Conservation (phyloP, 2,113 vertebrate genomes). For the Oncorhynchus clarkii region DNA sequence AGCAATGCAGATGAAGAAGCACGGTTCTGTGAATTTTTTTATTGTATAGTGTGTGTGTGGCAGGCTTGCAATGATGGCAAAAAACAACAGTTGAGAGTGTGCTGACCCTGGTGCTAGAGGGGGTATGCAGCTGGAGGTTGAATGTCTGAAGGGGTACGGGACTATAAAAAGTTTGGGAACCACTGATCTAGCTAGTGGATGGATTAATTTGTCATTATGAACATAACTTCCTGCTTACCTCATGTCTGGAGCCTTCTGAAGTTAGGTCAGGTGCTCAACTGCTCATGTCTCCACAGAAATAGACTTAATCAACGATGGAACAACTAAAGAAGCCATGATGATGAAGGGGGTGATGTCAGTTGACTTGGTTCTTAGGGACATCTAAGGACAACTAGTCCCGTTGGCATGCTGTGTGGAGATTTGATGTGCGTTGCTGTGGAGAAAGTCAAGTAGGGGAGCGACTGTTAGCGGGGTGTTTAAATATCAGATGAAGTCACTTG, state of each 20-base stretch:
- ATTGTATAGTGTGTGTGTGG: no score
- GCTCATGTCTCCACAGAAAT: not conserved
- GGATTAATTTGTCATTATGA: slow-evolving; percentile 46
- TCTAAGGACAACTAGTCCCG: slow-evolving; percentile 60
- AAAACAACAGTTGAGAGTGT: no score
- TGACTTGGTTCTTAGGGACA: slow-evolving; percentile 48
- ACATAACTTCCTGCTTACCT: slow-evolving; percentile 54
- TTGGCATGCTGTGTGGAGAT: slow-evolving; percentile 50
- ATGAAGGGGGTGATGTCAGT: slow-evolving; percentile 35
- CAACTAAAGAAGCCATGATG: slow-evolving; percentile 48
- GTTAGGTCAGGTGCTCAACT: slow-evolving; percentile 39
- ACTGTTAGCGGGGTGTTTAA: no score
- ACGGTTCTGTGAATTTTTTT: no score
- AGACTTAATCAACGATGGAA: slow-evolving; percentile 37
- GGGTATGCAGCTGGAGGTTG: no score
- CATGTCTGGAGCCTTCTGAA: slow-evolving; percentile 52
- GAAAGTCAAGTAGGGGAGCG: no score
- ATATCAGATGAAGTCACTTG: no score
- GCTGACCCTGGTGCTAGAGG: no score
- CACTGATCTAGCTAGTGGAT: slow-evolving; percentile 15
- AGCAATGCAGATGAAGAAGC: no score
- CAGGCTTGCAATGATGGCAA: no score
- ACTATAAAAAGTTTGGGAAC: not conserved
- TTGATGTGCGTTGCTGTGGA: no score
- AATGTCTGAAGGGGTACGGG: no score